phyloP scores from a whole-genome alignment of 2,888 invertebrate genomes.

The Yponomeuta evonymella region DNA sequence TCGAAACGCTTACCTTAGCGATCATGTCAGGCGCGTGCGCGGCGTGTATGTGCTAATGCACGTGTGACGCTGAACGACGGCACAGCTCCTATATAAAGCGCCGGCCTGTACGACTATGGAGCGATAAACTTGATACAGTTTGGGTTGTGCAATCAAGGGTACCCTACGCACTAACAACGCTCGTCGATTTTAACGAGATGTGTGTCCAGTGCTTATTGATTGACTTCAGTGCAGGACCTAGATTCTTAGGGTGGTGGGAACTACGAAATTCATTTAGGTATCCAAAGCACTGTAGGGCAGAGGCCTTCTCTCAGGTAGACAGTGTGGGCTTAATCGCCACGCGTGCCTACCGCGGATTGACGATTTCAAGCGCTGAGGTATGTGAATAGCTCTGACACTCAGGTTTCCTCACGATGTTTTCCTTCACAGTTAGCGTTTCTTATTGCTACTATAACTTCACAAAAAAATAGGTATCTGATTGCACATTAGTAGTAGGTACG shows the following conservation, averaged over 20 bases:
- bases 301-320: too few species aligned
- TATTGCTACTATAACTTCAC: too few species aligned
- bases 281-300: neutral
- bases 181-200: neutral
- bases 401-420: too few species aligned
- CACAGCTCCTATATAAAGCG: constrained; percentile 15
- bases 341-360: too few species aligned
- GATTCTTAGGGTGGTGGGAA: neutral
- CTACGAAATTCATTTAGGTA: neutral
- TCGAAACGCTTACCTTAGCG: constrained; percentile 50
- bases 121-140: constrained; percentile 48
- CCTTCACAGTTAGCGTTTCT: too few species aligned
- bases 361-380: too few species aligned
- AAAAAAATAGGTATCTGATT: too few species aligned
- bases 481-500: too few species aligned
- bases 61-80: constrained; percentile 39
- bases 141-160: constrained; percentile 58
- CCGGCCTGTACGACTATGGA: neutral
- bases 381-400: too few species aligned
- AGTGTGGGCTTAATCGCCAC: too few species aligned
- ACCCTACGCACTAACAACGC: constrained; percentile 24
- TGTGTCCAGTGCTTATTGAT: neutral
- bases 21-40: constrained; percentile 60
- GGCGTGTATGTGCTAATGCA: constrained; percentile 38
- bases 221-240: neutral